These are phyloP conservation scores for Meloidogyne hapla DNA, from an alignment of 1,140 invertebrate genomes.

Conservation along the genomic window DNA sequence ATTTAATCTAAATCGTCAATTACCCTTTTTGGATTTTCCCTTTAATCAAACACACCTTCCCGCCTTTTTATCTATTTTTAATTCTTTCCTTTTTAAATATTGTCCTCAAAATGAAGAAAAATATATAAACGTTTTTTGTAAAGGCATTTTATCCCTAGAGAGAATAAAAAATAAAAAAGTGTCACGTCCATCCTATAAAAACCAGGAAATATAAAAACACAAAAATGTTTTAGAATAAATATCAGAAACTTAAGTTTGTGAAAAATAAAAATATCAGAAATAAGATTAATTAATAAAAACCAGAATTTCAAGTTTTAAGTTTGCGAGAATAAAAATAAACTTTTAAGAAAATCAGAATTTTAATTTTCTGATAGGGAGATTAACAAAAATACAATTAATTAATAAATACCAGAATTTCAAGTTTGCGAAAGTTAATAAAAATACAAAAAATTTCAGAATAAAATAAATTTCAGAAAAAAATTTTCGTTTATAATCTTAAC, in stretches of 20 bases:
- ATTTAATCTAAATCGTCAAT: not conserved
- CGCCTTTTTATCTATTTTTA: constrained; percentile 1
- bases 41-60: constrained; percentile 3
- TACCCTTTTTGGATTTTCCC: not conserved
- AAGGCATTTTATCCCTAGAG: not conserved
- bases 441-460: not conserved
- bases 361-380: too few relatives aligned
- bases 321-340: too few relatives aligned
- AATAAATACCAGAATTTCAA: not conserved
- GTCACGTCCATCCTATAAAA: constrained; percentile 1
- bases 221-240: not conserved
- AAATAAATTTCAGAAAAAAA: too few relatives aligned
- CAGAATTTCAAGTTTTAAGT: too few relatives aligned
- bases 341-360: not conserved
- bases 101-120: not conserved
- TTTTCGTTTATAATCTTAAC: too few relatives aligned
- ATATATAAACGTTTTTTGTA: not conserved
- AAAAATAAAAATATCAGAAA: not conserved
- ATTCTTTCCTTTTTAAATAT: not conserved
- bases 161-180: not conserved
- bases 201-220: not conserved
- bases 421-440: not conserved
- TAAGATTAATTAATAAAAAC: too few relatives aligned
- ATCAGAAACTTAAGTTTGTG: not conserved
- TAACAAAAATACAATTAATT: too few relatives aligned